Conservation (phyloP, 2,113 vertebrate genomes). For the Trachemys scripta region DNA sequence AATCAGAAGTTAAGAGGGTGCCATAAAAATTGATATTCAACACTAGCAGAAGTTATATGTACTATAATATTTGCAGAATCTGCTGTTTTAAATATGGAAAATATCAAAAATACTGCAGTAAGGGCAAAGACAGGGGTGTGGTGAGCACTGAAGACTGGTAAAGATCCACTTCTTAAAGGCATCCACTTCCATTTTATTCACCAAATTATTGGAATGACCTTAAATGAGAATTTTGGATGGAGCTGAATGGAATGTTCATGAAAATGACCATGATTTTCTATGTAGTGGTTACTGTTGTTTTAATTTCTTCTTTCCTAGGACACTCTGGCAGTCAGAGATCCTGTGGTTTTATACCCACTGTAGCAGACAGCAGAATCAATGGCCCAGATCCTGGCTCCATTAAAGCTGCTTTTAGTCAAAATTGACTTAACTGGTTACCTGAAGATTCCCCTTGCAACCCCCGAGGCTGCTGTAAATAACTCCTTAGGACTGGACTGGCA, state of each 20-base stretch:
- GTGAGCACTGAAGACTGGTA: constrained; percentile 44
- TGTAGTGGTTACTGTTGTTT: constrained; percentile 33
- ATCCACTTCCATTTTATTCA: constrained; percentile 67
- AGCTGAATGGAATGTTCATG: constrained; percentile 57
- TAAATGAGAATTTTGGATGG: constrained; percentile 72
- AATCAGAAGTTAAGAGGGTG: background rate
- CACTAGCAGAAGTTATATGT: background rate
- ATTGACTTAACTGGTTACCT: background rate
- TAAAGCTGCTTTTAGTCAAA: background rate
- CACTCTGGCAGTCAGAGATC: constrained; percentile 34
- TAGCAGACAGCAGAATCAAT: constrained; percentile 8
- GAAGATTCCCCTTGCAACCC: background rate
- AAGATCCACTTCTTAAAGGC: constrained; percentile 67
- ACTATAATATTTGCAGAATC: background rate
- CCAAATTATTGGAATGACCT: constrained; percentile 68
- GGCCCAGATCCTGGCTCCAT: background rate
- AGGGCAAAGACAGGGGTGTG: constrained; percentile 29
- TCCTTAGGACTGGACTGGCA: background rate
- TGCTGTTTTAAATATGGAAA: constrained; percentile 1
- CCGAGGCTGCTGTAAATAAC: background rate
- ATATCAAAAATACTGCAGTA: constrained; percentile 32
- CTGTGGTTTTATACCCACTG: constrained; percentile 19
- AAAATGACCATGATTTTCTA: constrained; percentile 64
- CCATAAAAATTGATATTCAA: background rate
- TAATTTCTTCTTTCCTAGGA: constrained; percentile 43